Base-by-base conservation (phyloP, 2,797 vertebrate species). In the Mastacembelus armatus region DNA sequence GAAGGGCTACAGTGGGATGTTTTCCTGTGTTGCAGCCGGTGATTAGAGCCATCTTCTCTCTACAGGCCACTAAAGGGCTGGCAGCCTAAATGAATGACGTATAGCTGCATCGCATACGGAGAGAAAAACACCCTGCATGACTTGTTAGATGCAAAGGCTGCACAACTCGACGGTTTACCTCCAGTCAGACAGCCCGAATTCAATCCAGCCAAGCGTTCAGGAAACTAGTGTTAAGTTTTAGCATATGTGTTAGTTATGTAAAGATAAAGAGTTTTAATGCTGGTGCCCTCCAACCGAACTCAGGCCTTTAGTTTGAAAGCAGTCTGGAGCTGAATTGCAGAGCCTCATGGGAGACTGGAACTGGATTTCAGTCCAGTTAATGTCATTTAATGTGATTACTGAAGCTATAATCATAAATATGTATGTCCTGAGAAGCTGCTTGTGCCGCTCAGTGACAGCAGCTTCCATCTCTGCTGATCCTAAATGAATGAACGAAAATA, bases 61-160 rank as follows among this genome's bases (percentile, higher is more conserved):
- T 52, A 60, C 86, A 77, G 86, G 86, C 83, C 71, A 78, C 79
- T 49, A 32, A 71, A 58, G 71, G 72, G 64, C 79, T 78, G 84
- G 82, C 84, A 81, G 65, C 78, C 69, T 69, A 60, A 83, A 77
- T 83, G 71, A 80, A 88, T 92, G 91, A 92, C 90, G 91, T 91
- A 88, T 77, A 81, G 88, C 85, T 84, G 77, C 84, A 74, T 83
- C 70, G 64, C 73, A 75, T 18, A 72, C 45, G 4, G 30, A 45
- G 48, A 44, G 44, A 72, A 70, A 75, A 71, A 38, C 84, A 73
- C 30, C 33, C 66, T 51, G 78, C 58, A 68, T 27, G 61, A 74
- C 56, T n/a, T 62, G 24, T 15, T 42, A 57, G 43, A 77, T 49
- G 80, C 78, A 63, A 52, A 24, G 67, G 66, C 56, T 75, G 74